Base-by-base conservation (phyloP, 2,797 vertebrate genomes). In the Potorous gilbertii region DNA sequence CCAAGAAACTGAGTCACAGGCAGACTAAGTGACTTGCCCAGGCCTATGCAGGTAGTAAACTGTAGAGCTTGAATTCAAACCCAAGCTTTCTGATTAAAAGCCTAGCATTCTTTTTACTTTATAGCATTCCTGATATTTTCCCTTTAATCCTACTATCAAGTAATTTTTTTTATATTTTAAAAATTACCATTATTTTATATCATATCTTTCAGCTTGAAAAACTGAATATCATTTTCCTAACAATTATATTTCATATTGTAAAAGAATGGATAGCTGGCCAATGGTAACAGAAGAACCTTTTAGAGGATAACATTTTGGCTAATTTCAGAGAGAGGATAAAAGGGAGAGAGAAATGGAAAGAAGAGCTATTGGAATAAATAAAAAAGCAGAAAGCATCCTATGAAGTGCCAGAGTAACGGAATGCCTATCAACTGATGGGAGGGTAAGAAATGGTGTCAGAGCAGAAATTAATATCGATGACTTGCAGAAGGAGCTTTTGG, bases 241-340 rank as follows among this genome's bases (percentile, higher is more conserved):
- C 21, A 90, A 40, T 81, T 18, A 0, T 21, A 21, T 90, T 95
- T 91, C 74, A 87, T 40, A 89, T 81, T 74, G 93, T 91, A 95
- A 29, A 87, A 93, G 0, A 31, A 56, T 92, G 55, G 16, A 89
- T 21, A 92, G 46, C 13, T 10, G 87, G 1, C 4, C 21, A 62
- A 59, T 91, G 28, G 50, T 54, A 16, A 54, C 2, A 90, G 13
- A 4, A 55, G 29, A 93, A 87, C 0, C 56, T 92, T 96, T 56
- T 1, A 94, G 93, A 94, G 3, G 46, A 40, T 34, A 24, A 29
- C 8, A 81, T 81, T 81, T 57, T 87, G 91, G 0, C 2, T 81
- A 54, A 89, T 96, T 96, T 94, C 14, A n/a, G 40, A 52, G 66
- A 56, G 4, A 27, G 10, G 87, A 27, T 94, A n/a, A 94, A 87